Base-by-base conservation (phyloP, 2,888 invertebrate genomes). In the Epirrhoe alternata region DNA sequence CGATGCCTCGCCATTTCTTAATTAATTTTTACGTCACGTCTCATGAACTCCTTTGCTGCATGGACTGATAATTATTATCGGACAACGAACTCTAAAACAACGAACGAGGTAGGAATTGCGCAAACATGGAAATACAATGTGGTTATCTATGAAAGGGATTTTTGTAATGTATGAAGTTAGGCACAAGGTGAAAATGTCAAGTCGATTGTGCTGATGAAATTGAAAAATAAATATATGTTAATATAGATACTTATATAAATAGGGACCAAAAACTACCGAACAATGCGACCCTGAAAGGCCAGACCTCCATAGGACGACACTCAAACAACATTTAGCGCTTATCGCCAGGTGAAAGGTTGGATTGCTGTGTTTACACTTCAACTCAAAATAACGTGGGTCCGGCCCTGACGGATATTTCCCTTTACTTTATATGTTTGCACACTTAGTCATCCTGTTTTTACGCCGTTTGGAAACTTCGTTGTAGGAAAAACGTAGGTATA, bases 261-360 rank as follows among this genome's bases (percentile, higher is more conserved):
- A 45, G 53, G 61, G 47, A 14, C 51, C 49, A 60, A 70, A 65
- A 69, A 45, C 64, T 66, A 66, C 69, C 68, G 77, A 78, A 81
- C 78, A 78, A 77, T 75, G 63, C 50, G 64, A 61, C 69, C 76
- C 69, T 79, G 77, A 82, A 83, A 76, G 72, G 74, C 55, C 66
- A 77, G 73, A 72, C 71, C 73, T 77, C 75, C 74, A 66, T 72
- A 75, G 71, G 77, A 76, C 77, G 79, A 79, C 79, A 83, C 79
- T 81, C 79, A 81, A 83, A 84, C 79, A 81, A 83, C 83, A 84
- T 83, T 86, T 83, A 82, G 78, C 78, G 76, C 81, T 86, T 88
- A 87, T 88, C 87, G 77, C 73, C 85, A 88, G 89, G 88, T 89
- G 89, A 89, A 87, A 89, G 89, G 88, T 89, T 86, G 83, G 84